Evolutionary conservation across 2,797 vertebrate species (phyloP), one percentile per base, ranked within the genome.

Genomic region (Protonibea diacanthus): DNA sequence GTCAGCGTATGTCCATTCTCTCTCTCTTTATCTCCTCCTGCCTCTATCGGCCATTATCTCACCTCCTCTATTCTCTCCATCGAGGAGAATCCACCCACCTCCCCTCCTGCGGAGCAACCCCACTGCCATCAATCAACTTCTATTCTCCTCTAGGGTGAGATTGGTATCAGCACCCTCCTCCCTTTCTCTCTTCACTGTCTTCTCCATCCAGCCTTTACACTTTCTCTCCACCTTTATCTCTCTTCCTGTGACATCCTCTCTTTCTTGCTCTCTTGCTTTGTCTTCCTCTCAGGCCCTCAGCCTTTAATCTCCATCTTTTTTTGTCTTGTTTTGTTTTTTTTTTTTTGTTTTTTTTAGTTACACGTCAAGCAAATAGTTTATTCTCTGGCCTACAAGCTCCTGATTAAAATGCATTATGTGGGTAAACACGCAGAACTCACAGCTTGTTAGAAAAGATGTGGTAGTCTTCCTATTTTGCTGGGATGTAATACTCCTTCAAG

Each of bases 101-200:
- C 82, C 81, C 86, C 84, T 88, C 89, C 86, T 29, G 78, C 83
- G 64, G 86, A 86, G 90, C 84, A 88, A 87, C 87, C 86, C 86
- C 87, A 83, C 87, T 73, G 90, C 91, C 92, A 94, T 95, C 94
- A 93, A 92, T 95, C 94, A 95, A 88, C 89, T 81, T 81, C 91
- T 71, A 81, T 91, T 92, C 93, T 93, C 79, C 88, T 90, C 86
- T 55, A 80, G 78, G 89, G 81, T 80, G 79, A 92, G 93, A 94
- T 94, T 78, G 75, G 87, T 91, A 95, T 95, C 93, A 86, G 86
- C 75, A 67, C 85, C 94, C 92, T 58, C 53, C 86, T 91, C 89
- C 84, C 76, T 86, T 81, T 85, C 88, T 87, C 86, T 77, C 80
- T 42, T 86, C 87, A 73, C 85, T 88, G 82, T 91, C 92, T 84